Evolutionary conservation across 2,888 invertebrate species (phyloP), one percentile per base, ranked within the genome.

Genomic region (Oscheius myriophilus): DNA sequence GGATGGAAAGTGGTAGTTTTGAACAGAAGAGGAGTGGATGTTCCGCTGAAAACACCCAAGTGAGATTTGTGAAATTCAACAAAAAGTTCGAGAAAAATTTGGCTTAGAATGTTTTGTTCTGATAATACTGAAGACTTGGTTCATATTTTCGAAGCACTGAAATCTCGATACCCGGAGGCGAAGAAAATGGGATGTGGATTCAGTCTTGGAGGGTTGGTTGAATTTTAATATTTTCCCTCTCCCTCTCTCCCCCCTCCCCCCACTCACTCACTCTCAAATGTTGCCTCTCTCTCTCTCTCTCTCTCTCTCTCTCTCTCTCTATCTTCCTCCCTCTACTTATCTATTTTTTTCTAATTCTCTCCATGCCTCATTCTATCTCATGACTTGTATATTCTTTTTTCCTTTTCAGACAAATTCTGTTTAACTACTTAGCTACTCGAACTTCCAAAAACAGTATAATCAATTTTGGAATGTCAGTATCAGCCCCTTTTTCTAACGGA

Each of bases 401-500:
- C 33, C 9, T 9, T 9, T 85, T 1, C 86, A 91, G 91, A 57
- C 88, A 91, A 87, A 90, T 91, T 72, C 86, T 91, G 79, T 92
- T 92, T 69, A 92, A 93, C 88, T 93, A 93, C 88, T 88, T 94
- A 84, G 91, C 91, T 9, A 72, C 61, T 39, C 72, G 72, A 63
- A 42, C 65, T 1, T 72, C 67, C 0, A 90, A 90, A 74, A 42
- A 71, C 1, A 88, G 90, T 72, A 91, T 91, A 58, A 85, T 93
- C 67, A 88, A 89, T 71, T 92, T 91, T 23, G 92, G 91, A 46
- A 91, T 93, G 88, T 90, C 91, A 54, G 91, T 93, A 73, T 93
- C 93, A 4, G 91, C 92, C 69, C 93, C 93, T 43, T 93, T 93
- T 91, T 92, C 93, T 88, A 91, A 93, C 90, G 84, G 87, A 64